phyloP scores from a whole-genome alignment of 1,140 invertebrate genomes.

The Macrobrachium nipponense region DNA sequence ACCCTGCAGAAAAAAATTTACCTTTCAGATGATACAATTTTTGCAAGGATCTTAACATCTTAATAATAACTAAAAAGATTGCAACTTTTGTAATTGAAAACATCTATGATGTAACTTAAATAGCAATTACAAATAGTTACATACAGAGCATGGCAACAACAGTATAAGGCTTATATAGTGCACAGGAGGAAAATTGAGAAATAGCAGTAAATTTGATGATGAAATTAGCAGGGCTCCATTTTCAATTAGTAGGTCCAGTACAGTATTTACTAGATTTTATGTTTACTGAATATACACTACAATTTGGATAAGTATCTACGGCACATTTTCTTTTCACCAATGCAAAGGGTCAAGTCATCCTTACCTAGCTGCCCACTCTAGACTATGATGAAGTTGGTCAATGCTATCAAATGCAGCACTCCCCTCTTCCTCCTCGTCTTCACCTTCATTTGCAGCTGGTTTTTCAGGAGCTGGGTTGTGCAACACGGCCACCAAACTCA shows the following conservation, averaged over 20 bases:
- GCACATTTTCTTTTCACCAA: not conserved
- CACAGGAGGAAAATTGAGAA: too few species aligned
- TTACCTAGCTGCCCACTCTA: conserved; percentile 46
- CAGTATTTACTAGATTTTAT: not conserved
- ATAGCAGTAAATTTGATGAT: too few species aligned
- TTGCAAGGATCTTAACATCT: too few species aligned
- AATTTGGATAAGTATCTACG: too few species aligned
- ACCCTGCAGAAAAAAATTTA: conserved; percentile 7
- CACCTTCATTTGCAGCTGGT: not conserved
- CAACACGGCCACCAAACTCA: conserved; percentile 49
- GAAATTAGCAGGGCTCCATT: too few species aligned
- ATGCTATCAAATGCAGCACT: conserved; percentile 40
- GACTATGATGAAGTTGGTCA: conserved; percentile 11
- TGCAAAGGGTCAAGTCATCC: not conserved
- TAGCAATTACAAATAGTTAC: too few species aligned
- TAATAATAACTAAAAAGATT: not conserved
- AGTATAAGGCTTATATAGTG: too few species aligned
- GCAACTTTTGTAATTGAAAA: too few species aligned
- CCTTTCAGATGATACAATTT: not conserved
- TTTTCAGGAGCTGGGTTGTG: conserved; percentile 30
- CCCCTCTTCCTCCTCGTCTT: not conserved
- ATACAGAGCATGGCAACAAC: too few species aligned
- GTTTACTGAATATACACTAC: not conserved
- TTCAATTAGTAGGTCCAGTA: too few species aligned
- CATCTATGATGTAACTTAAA: not conserved